These are phyloP conservation scores for Barbus barbus DNA, from an alignment of 2,113 vertebrate species.

Conservation along the genomic window DNA sequence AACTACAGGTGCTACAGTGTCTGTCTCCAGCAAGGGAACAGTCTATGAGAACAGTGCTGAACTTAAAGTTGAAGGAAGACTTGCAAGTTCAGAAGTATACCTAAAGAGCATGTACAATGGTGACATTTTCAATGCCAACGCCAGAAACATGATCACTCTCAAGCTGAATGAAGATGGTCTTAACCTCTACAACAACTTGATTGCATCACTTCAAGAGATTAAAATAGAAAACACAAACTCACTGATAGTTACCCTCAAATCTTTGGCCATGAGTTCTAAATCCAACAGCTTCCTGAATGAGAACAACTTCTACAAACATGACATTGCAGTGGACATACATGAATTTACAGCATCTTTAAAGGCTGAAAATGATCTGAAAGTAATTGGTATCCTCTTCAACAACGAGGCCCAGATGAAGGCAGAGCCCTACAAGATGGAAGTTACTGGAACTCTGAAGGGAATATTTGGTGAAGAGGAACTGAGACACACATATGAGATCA, in stretches of 20 bases:
- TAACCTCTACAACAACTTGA: constrained; percentile 77
- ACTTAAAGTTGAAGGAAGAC: constrained; percentile 79
- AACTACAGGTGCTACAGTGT: constrained; percentile 73
- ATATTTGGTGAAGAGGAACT: constrained; percentile 75
- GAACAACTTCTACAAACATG: constrained; percentile 84
- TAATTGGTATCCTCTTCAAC: constrained; percentile 70
- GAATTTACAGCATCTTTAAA: constrained; percentile 76
- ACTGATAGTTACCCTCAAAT: constrained; percentile 79
- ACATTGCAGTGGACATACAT: constrained; percentile 78
- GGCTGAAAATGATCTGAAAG: constrained; percentile 78
- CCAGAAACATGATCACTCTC: constrained; percentile 79
- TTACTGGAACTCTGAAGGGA: constrained; percentile 80
- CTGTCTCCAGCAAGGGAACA: constrained; percentile 74
- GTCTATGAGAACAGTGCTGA: constrained; percentile 77
- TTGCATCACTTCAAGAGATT: constrained; percentile 78
- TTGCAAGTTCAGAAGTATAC: constrained; percentile 69
- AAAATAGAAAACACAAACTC: constrained; percentile 81
- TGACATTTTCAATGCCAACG: constrained; percentile 73
- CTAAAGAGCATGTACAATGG: constrained; percentile 80
- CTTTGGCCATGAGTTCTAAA: constrained; percentile 78
- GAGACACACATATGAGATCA: constrained; percentile 80
- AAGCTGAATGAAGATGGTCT: constrained; percentile 80
- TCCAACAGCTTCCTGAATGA: constrained; percentile 78
- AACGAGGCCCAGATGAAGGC: constrained; percentile 78
- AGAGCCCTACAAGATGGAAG: constrained; percentile 76